phyloP scores from a whole-genome alignment of 2,113 vertebrate genomes.

The Rhipidura dahli region DNA sequence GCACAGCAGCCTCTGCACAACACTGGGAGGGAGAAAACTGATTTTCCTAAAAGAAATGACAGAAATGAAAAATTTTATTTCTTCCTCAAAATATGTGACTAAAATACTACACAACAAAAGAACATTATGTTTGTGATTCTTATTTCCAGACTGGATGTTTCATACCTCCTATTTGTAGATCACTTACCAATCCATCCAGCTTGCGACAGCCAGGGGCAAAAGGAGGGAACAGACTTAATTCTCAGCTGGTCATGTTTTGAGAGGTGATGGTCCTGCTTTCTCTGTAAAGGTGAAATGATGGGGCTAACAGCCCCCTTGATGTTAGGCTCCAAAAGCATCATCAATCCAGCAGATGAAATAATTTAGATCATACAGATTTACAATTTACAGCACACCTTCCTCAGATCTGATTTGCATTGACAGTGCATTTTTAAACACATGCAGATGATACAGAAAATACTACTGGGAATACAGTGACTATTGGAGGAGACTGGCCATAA shows the following conservation, averaged over 20 bases:
- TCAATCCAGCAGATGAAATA: neutral
- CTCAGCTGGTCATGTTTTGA: neutral
- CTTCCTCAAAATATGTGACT: neutral
- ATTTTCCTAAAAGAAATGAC: neutral
- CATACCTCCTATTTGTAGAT: neutral
- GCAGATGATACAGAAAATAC: neutral
- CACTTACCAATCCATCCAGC: neutral
- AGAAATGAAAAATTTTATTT: slow-evolving; percentile 47
- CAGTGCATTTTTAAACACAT: neutral
- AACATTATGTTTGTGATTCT: rapidly evolving
- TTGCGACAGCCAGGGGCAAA: neutral
- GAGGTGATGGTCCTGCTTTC: neutral
- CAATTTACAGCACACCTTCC: neutral
- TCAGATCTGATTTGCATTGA: neutral
- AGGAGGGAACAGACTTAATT: neutral
- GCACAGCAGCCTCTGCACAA: slow-evolving; percentile 9
- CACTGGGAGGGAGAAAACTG: neutral
- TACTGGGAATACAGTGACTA: neutral
- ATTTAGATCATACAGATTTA: neutral
- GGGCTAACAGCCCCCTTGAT: neutral
- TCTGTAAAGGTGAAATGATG: neutral
- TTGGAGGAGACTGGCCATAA: neutral
- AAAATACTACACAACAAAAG: rapidly evolving
- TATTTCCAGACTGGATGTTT: neutral
- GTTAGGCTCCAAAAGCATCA: neutral